Evolutionary conservation across 2,113 vertebrate genomes (phyloP), one percentile per base, ranked within the genome.

Genomic region (Zapornia atra): DNA sequence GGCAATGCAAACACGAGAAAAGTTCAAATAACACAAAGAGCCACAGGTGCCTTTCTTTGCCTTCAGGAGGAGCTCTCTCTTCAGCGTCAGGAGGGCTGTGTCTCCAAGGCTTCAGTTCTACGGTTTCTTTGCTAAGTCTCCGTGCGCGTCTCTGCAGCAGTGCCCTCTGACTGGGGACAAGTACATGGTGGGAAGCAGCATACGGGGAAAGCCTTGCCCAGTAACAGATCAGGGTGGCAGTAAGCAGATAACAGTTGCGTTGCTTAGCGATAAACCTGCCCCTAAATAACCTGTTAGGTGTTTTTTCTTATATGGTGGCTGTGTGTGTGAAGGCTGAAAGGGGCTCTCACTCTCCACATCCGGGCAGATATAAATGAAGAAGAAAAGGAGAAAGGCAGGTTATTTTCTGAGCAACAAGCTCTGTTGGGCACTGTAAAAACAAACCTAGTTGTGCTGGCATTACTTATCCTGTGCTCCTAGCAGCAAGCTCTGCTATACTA

Each of bases 41-140:
- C 46, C 78, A n/a, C 80, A 63, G 63, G 88, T 92, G 13, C 71
- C 54, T 3, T 1, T 1, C 85, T 82, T 54, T 94, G 93, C 92
- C 85, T 93, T 96, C 64, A 63, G 90, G 90, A 97, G 92, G 93
- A 92, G 95, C 90, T 93, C 44, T 56, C 90, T 86, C 90, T 93
- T 96, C 95, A 82, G 64, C 16, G 24, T 38, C 26, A 40, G 36
- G 31, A 76, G 46, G 93, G 51, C 63, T 80, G 48, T 3, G 3
- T 73, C 56, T 91, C 82, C 86, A 54, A 6, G 91, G 86, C 89
- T 94, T 80, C 3, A 2, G 64, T 59, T 70, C 71, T 59, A 50
- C 64, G 7, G 59, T 42, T 72, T 28, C 82, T 80, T n/a, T 84
- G 82, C 89, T 70, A n/a, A 68, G 77, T 48, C 79, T 87, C 81